Base-by-base conservation (phyloP, 2,797 vertebrate genomes). In the Sylvia borin region DNA sequence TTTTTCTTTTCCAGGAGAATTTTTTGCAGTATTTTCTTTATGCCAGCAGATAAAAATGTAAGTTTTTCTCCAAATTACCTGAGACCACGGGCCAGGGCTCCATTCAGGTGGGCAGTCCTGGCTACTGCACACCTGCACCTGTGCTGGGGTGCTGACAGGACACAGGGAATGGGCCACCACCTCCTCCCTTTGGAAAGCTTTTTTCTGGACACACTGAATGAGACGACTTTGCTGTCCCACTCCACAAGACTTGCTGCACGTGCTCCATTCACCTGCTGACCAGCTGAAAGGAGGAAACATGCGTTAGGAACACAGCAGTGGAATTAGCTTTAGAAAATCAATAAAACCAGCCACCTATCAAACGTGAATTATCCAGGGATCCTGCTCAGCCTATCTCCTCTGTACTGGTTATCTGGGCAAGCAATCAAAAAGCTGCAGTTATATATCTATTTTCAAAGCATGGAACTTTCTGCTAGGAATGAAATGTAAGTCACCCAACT, bases 51-150 rank as follows among this genome's bases (percentile, higher is more conserved):
- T 8, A 42, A 38, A 92, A 80, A 24, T 18, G 0, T 7, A 72
- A 13, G 5, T 45, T 75, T 76, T 54, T 76, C 36, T 90, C 50
- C 57, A 51, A 14, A 80, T 97, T 97, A 99, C 99, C 99, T 99
- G 99, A 71, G 99, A 98, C 99, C 99, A 99, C 1, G 98, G 97
- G 6, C 98, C 98, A 0, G 96, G 97, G 96, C 97, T 99, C 99
- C 99, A 99, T 85, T 98, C 98, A 0, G 99, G 98, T 2, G 98
- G 99, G 80, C 99, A 99, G 90, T 98, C 96, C 34, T 99, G 98
- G 55, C 95, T 97, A 65, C 98, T 98, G 97, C 99, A 99, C 71
- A 97, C 94, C 95, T 99, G 99, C 57, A 98, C 79, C 85, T 99
- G 99, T 4, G 98, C 96, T 0, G 99, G 99, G 6, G 98, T 98